phyloP scores from a whole-genome alignment of 2,113 vertebrate species.

The Poeciliopsis turrubarensis region DNA sequence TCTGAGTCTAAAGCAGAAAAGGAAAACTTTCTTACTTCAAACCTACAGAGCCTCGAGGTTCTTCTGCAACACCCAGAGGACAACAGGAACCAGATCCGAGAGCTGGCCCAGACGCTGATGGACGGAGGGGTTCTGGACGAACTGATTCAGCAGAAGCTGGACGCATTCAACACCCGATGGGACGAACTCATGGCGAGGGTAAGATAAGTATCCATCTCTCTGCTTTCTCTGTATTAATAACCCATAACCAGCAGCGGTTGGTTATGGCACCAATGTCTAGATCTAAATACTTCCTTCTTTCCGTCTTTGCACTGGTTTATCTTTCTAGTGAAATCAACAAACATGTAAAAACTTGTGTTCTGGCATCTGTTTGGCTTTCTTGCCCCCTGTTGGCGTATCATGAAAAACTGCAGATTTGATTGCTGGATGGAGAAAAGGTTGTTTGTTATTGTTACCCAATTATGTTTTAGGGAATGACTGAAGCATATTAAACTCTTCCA shows the following conservation, averaged over 20 bases:
- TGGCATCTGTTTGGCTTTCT: background rate
- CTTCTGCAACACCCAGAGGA: slow-evolving; percentile 94
- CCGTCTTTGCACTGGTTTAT: background rate
- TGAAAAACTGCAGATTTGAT: background rate
- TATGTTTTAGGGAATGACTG: background rate
- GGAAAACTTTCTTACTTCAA: background rate
- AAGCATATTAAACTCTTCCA: too few relatives aligned
- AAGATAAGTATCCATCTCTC: background rate
- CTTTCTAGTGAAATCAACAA: background rate
- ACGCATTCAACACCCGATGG: slow-evolving; percentile 92
- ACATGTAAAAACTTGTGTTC: background rate
- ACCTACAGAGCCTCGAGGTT: slow-evolving; percentile 85
- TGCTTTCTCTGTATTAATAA: background rate
- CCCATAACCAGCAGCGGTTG: background rate
- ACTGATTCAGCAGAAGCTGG: slow-evolving; percentile 93
- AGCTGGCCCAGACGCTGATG: slow-evolving; percentile 95
- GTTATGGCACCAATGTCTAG: too few relatives aligned
- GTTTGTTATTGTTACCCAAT: background rate
- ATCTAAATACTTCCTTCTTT: background rate
- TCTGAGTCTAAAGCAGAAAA: background rate
- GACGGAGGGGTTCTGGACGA: slow-evolving; percentile 98
- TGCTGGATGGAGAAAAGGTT: background rate
- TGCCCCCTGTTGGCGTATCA: background rate
- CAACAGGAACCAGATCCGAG: slow-evolving; percentile 94
- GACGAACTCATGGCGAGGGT: slow-evolving; percentile 93